Percentiles rank a stretch among this genome's conserved stretches.
Evolutionary conservation across 53 echinoderm and acorn worm species (phyloP).

Genomic region (Hippasteria phrygiana): DNA sequence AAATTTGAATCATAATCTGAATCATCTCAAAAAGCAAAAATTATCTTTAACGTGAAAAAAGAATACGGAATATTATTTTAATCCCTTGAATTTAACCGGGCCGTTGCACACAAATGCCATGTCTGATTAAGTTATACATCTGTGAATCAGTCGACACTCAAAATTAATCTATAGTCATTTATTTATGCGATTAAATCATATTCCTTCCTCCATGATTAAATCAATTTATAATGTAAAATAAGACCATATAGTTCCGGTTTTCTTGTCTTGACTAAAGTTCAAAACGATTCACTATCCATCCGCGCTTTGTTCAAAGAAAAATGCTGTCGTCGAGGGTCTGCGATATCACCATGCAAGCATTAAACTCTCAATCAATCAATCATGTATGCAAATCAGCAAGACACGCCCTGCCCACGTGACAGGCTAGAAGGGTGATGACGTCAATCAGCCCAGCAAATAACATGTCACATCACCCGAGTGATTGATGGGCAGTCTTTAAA

Average conservation of each 20-base stretch:
- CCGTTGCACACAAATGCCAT: not conserved
- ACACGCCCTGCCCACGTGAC: constrained; percentile 61
- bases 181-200: not conserved
- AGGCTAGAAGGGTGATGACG: constrained; percentile 60
- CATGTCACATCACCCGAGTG: constrained; percentile 52
- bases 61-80: not conserved
- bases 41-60: too few species aligned
- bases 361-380: constrained; percentile 17
- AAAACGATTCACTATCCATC: not conserved
- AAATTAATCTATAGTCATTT: not conserved
- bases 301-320: constrained; percentile 4
- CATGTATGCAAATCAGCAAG: constrained; percentile 52
- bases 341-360: not conserved
- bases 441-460: constrained; percentile 66
- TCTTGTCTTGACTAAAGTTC: not conserved
- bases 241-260: not conserved
- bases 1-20: too few species aligned
- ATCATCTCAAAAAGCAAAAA: too few species aligned
- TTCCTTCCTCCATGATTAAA: not conserved
- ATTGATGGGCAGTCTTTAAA: constrained; percentile 49
- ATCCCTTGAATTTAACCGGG: too few species aligned
- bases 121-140: not conserved
- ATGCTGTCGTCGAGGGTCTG: not conserved
- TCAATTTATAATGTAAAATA: not conserved
- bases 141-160: not conserved